Base-by-base conservation (phyloP, 2,797 vertebrate species). In the Microctenopoma steveboyesi region DNA sequence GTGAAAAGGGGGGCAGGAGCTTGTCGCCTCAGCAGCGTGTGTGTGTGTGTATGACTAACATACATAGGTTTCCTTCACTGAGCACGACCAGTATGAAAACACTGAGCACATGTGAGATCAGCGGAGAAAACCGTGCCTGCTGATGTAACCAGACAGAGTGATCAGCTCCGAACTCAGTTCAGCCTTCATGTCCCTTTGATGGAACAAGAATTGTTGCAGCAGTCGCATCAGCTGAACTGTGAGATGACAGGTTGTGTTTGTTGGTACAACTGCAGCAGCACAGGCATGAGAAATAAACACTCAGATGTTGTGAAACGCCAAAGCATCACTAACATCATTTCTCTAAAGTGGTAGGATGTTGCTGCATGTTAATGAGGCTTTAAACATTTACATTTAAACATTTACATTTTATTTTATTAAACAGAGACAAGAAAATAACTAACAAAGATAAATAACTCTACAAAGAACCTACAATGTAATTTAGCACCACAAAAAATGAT, bases 91-190 rank as follows among this genome's bases (percentile, higher is more conserved):
- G 7, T 15, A 25, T 47, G 28, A 42, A 46, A 0, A 7, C 35
- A 27, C 58, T 18, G 42, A 16, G 22, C 30, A 59, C 27, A 45
- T 33, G 60, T 64, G 1, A 52, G 39, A 48, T 58, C 22, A 22
- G 22, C n/a, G 40, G 37, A 54, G 62, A 33, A 37, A 1, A 30
- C 8, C 2, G 14, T 4, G 25, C 5, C 16, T 13, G 18, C 52
- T 27, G 39, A 62, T 37, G 37, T 9, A 30, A 47, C 45, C 51
- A 45, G 63, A 62, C 67, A 59, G 59, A 42, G 15, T 53, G 43
- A 66, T 69, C 67, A 58, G 56, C 54, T 3, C 56, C 63, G 74
- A 72, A 52, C 49, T 72, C 69, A 59, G 58, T 64, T 68, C 76
- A 74, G 47, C 43, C 54, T 65, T 61, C 49, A 14, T 14, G 47